Percentiles rank a stretch among this genome's conserved stretches.
Evolutionary conservation across 1,140 invertebrate species (phyloP).

Genomic region (Mactra quadrangularis): DNA sequence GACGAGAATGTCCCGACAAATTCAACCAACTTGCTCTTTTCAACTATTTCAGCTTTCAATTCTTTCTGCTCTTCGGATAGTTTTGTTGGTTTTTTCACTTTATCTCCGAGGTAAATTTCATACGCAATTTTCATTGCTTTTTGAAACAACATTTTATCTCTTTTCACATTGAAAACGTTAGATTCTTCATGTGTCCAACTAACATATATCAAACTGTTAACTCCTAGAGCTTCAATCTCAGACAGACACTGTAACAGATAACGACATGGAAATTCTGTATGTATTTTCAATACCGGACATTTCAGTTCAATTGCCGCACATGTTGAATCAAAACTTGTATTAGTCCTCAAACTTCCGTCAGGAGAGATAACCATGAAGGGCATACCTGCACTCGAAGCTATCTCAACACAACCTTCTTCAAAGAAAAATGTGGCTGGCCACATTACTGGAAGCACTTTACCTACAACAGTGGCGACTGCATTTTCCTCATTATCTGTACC

Average conservation of each 20-base stretch:
- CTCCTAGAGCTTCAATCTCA: constrained; percentile 9
- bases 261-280: neutral
- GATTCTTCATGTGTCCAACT: constrained; percentile 18
- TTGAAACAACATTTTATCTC: neutral
- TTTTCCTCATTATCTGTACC: constrained; percentile 43
- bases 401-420: constrained; percentile 55
- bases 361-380: constrained; percentile 49
- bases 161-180: neutral
- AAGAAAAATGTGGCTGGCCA: constrained; percentile 32
- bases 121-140: constrained; percentile 17
- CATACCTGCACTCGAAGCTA: neutral
- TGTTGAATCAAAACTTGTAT: constrained; percentile 2
- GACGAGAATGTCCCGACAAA: neutral
- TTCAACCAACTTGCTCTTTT: constrained; percentile 22
- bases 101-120: neutral
- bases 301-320: constrained; percentile 13
- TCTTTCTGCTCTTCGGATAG: neutral
- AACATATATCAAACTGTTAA: constrained; percentile 11
- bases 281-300: constrained; percentile 1
- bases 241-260: constrained; percentile 17
- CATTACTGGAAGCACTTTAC: constrained; percentile 39
- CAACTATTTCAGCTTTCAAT: constrained; percentile 21
- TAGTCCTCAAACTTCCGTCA: constrained; percentile 52
- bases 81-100: constrained; percentile 27
- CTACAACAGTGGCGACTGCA: constrained; percentile 49